These are phyloP conservation scores for Apostichopus parvimensis DNA, from an alignment of 35 echinoderm and acorn worm species.

Conservation along the genomic window DNA sequence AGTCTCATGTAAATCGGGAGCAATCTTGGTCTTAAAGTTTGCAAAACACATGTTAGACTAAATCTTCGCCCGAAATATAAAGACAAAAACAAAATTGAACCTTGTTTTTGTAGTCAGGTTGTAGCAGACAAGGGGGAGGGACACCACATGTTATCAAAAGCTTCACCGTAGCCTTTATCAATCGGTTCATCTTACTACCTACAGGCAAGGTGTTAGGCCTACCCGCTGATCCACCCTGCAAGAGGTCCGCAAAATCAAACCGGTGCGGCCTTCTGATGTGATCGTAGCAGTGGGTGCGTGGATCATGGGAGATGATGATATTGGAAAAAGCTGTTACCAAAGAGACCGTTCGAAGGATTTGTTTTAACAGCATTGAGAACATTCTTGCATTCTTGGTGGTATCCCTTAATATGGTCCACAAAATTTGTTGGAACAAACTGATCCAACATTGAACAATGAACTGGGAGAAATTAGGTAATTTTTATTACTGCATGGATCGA, in stretches of 20 bases:
- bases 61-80: too few relatives aligned
- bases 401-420: neutral
- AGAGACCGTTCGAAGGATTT: neutral
- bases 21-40: too few relatives aligned
- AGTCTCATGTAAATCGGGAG: too few relatives aligned
- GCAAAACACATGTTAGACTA: too few relatives aligned
- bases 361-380: neutral
- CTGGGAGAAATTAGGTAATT: too few relatives aligned
- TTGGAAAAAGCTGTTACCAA: constrained; percentile 3
- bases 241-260: neutral
- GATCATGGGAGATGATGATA: neutral
- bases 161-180: neutral
- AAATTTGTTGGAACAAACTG: neutral
- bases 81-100: too few relatives aligned
- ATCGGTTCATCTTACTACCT: constrained; percentile 3
- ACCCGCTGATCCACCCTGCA: neutral
- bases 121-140: neutral
- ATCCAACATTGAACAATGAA: too few relatives aligned
- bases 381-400: constrained; percentile 21
- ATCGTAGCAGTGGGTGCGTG: neutral
- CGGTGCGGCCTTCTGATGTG: neutral
- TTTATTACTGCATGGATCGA: too few relatives aligned
- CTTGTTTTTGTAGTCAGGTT: neutral
- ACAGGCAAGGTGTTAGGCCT: constrained; percentile 20
- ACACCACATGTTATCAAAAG: neutral